Conservation (phyloP, 2,797 vertebrate genomes). For the Synanceia verrucosa region DNA sequence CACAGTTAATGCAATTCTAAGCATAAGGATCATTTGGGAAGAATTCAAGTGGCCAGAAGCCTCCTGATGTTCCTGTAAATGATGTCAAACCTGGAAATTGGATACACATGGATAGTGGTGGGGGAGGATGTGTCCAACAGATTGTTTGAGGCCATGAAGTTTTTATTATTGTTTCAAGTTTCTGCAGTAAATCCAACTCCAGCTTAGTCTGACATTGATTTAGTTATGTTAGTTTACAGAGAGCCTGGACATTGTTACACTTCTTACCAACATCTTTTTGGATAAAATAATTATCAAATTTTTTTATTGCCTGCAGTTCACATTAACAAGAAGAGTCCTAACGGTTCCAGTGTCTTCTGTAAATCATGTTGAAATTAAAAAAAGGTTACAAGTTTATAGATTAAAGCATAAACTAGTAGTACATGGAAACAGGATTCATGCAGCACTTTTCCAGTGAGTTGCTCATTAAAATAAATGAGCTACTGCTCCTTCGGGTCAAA, state of each 20-base stretch:
- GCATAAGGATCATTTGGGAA: slow-evolving; percentile 2
- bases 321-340: background rate
- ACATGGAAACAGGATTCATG: slow-evolving; percentile 72
- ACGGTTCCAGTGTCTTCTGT: background rate
- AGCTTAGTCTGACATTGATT: too few species aligned
- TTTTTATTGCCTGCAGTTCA: too few species aligned
- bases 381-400: background rate
- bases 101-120: slow-evolving; percentile 11
- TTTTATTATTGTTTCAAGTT: background rate
- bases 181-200: too few species aligned
- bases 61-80: slow-evolving; percentile 1
- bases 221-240: too few species aligned
- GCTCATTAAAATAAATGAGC: slow-evolving; percentile 87
- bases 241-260: too few species aligned
- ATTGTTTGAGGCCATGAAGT: slow-evolving; percentile 23
- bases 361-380: background rate
- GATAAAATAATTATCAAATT: too few species aligned
- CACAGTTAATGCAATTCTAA: slow-evolving; percentile 2
- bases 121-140: slow-evolving; percentile 4
- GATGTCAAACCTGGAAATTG: slow-evolving; percentile 27
- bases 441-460: slow-evolving; percentile 75
- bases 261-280: too few species aligned
- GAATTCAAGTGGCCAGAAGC: slow-evolving; percentile 1
- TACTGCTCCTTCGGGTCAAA: slow-evolving; percentile 84
- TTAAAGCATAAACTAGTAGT: slow-evolving; percentile 57